Evolutionary conservation across 2,113 vertebrate genomes (phyloP), one percentile per base, ranked within the genome.

Genomic region (Cromileptes altivelis): DNA sequence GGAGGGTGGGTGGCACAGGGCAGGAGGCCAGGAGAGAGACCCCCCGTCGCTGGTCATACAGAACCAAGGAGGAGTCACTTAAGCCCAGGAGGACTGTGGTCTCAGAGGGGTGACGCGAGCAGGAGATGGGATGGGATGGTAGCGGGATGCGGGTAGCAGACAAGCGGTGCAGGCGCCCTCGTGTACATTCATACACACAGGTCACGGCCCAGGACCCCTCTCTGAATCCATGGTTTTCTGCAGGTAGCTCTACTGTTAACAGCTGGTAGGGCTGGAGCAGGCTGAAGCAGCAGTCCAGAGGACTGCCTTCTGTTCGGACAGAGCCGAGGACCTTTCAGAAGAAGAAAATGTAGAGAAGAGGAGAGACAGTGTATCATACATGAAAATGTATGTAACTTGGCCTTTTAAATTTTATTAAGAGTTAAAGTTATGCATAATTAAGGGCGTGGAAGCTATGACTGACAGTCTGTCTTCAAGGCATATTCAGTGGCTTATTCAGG

Each of bases 1-100:
- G 83, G 14, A 96, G 86, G 5, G 90, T 81, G 27, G 98, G 97
- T 21, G 95, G 80, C 80, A 97, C 78, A 18, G 97, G 94, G 72
- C 97, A 96, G 61, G 95, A 94, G 69, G 94, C 95, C 74, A 95
- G 42, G 30, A 96, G 85, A 80, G 96, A 96, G 85, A 95, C 86
- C 49, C 94, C 94, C 15, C 94, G 94, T 58, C 95, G 94, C 60
- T 94, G 91, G 84, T 99, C 96, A 1, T 97, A 96, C 15, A 99
- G 94, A 84, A 98, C 90, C 68, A 99, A 3, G 10, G 97, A 98
- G 0, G 96, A 97, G 92, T 99, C 97, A 58, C 95, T 95, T 78
- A 99, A 96, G 57, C 97, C 97, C 84, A 99, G 85, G 52, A 98
- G 90, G 45, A 99, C 91, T 14, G 91, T 94, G 90, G 94, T 95